Percentiles rank a stretch among this genome's conserved stretches.
phyloP scores from a whole-genome alignment of 2,888 invertebrate species.

The Cheilosia vernalis region DNA sequence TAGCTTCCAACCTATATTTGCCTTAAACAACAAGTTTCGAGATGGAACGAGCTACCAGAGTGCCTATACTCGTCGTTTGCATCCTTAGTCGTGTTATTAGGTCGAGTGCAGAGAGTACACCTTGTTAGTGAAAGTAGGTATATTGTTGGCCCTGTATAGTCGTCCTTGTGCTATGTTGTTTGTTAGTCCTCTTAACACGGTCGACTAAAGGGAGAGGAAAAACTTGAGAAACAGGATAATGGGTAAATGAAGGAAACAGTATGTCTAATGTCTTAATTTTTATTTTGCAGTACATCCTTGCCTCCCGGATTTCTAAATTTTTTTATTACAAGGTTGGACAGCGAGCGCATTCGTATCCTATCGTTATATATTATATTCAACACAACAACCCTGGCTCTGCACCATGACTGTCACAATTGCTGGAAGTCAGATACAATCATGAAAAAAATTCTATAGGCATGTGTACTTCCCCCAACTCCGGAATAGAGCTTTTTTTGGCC shows the following conservation, averaged over 20 bases:
- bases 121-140: slow-evolving; percentile 55
- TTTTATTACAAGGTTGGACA: slow-evolving; percentile 36
- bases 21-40: slow-evolving; percentile 4
- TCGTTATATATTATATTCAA: slow-evolving; percentile 4
- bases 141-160: slow-evolving; percentile 28
- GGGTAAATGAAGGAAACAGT: slow-evolving; percentile 51
- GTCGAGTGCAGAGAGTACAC: slow-evolving; percentile 67
- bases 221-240: slow-evolving; percentile 35
- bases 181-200: slow-evolving; percentile 18
- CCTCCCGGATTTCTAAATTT: not conserved
- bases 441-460: not conserved
- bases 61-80: slow-evolving; percentile 42
- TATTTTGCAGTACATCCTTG: slow-evolving; percentile 21
- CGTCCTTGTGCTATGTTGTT: slow-evolving; percentile 29
- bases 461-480: not conserved
- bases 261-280: slow-evolving; percentile 20
- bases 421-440: slow-evolving; percentile 6
- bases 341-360: slow-evolving; percentile 6
- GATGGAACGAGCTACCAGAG: not conserved
- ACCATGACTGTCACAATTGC: slow-evolving; percentile 42
- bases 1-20: not conserved
- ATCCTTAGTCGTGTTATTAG: slow-evolving; percentile 62
- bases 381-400: slow-evolving; percentile 26
- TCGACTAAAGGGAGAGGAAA: not conserved
- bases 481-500: slow-evolving; percentile 3